Base-by-base conservation (phyloP, 2,113 vertebrate species). In the Brachyhypopomus gauderio region DNA sequence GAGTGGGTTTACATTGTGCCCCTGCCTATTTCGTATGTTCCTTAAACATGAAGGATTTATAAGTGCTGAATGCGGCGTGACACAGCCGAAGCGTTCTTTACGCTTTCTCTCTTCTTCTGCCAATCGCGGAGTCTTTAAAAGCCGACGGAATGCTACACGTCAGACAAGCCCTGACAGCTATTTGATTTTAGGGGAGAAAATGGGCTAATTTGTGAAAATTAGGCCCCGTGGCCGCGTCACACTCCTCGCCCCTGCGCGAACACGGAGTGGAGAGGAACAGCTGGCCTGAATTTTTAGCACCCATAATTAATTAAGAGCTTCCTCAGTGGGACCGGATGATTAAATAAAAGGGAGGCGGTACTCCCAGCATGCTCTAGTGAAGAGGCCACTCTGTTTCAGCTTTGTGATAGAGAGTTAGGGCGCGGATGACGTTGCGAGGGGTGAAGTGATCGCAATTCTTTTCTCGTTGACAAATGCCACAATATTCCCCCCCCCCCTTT, bases 251-350 rank as follows among this genome's bases (percentile, higher is more conserved):
- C 81, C 52, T 17, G 52, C 64, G 45, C 45, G 45, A 84, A 87
- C 86, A 75, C 77, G 80, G 85, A 83, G 86, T 87, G 88, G 83
- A 89, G 86, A 91, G 90, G 91, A 93, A 93, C 93, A 94, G 93
- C 93, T 94, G 93, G 92, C 88, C 91, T 93, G 91, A 92, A 93
- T 94, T 94, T 94, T 92, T 92, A 92, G 93, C 92, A 90, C 92
- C 92, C 92, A 93, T 93, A 93, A 95, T 94, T 93, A 94, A 95
- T 94, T 93, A 94, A 94, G 90, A 88, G 88, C 88, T 92, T 92
- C 91, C 89, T 93, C 91, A 86, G 86, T 91, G 90, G 92, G 92
- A 94, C 93, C 92, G 92, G 91, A 93, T 92, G 92, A 94, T 93
- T 95, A 92, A 94, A 94, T 94, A 93, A 92, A 93, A 60, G 69